Evolutionary conservation across 2,113 vertebrate species (phyloP).

Genomic region (Ranitomeya variabilis): DNA sequence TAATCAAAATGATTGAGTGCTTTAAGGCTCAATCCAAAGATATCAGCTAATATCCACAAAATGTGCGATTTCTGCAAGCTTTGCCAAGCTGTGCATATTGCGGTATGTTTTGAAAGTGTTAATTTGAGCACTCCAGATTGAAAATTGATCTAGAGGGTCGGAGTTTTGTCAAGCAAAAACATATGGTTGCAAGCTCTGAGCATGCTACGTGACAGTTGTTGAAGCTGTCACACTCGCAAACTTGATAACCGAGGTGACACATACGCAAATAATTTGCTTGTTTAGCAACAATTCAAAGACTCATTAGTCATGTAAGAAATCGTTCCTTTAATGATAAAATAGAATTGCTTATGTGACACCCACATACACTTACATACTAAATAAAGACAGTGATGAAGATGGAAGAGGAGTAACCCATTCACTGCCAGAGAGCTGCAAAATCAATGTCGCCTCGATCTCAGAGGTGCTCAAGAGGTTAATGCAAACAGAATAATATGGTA

Average conservation of each 20-base stretch:
- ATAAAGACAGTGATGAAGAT: constrained; percentile 76
- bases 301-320: constrained; percentile 78
- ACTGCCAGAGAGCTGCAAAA: too few species aligned
- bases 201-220: constrained; percentile 85
- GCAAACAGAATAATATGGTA: constrained; percentile 79
- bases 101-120: constrained; percentile 80
- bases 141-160: constrained; percentile 83
- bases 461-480: constrained; percentile 67
- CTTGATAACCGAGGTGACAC: constrained; percentile 83
- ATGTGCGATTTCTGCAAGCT: constrained; percentile 78
- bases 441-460: neutral
- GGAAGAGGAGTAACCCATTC: constrained; percentile 40
- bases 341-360: constrained; percentile 73
- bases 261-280: constrained; percentile 83
- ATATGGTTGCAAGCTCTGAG: constrained; percentile 84
- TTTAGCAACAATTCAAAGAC: constrained; percentile 81
- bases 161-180: constrained; percentile 86
- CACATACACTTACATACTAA: constrained; percentile 70
- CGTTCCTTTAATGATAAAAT: constrained; percentile 74
- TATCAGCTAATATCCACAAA: constrained; percentile 84
- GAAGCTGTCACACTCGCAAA: constrained; percentile 83
- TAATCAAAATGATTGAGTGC: constrained; percentile 99
- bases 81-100: constrained; percentile 80
- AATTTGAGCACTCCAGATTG: constrained; percentile 83
- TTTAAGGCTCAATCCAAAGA: constrained; percentile 93